Evolutionary conservation across 1,140 invertebrate species (phyloP).

Genomic region (Latrodectus geometricus): DNA sequence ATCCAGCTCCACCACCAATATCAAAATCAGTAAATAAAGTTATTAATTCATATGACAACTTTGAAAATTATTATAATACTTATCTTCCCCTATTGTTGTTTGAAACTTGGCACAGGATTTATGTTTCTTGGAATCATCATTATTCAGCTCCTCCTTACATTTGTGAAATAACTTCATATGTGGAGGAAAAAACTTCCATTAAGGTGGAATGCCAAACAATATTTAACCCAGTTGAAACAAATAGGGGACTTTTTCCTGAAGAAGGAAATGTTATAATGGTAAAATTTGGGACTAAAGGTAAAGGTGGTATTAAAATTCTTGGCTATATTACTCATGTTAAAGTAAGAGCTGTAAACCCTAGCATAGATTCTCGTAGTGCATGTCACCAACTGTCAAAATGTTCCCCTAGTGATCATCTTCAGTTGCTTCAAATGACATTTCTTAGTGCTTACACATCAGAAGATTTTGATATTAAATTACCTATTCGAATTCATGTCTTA

Average conservation of each 20-base stretch:
- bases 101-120: constrained; percentile 56
- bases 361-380: not conserved
- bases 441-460: constrained; percentile 20
- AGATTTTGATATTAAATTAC: constrained; percentile 21
- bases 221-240: constrained; percentile 3
- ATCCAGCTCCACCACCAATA: constrained; percentile 40
- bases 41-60: constrained; percentile 4
- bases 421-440: constrained; percentile 30
- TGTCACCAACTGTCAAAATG: not conserved
- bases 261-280: constrained; percentile 52
- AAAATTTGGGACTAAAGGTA: constrained; percentile 28
- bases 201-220: constrained; percentile 28
- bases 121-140: constrained; percentile 43
- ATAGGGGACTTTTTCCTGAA: constrained; percentile 22
- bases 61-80: constrained; percentile 49
- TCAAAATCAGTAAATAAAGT: constrained; percentile 14
- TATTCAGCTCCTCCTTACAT: constrained; percentile 23
- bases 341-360: not conserved
- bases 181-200: not conserved
- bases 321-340: constrained; percentile 38
- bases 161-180: constrained; percentile 23
- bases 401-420: not conserved
- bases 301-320: constrained; percentile 37
- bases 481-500: constrained; percentile 32
- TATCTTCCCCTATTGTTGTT: constrained; percentile 43